These are phyloP conservation scores for Erebia palarica DNA, from an alignment of 2,888 invertebrate genomes.

Conservation along the genomic window DNA sequence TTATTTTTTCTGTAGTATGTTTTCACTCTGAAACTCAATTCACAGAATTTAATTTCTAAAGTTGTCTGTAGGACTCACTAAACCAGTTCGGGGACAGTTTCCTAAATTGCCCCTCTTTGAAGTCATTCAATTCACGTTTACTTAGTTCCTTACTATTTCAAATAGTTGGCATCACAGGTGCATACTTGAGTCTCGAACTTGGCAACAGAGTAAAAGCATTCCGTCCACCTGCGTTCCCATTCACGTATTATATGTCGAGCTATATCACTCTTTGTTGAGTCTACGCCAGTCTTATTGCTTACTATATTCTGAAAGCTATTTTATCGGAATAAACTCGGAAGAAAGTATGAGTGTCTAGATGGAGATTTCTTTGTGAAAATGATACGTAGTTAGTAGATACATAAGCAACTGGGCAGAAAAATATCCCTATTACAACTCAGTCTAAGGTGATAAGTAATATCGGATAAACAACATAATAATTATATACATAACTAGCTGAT, in stretches of 20 bases:
- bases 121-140: slow-evolving; percentile 32
- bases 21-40: background rate
- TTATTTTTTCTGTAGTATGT: too few species aligned
- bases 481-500: background rate
- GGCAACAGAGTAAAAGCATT: slow-evolving; percentile 34
- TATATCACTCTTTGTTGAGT: slow-evolving; percentile 9
- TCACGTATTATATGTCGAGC: slow-evolving; percentile 28
- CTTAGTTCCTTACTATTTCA: slow-evolving; percentile 37
- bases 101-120: slow-evolving; percentile 24
- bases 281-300: background rate
- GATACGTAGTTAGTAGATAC: too few species aligned
- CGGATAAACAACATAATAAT: too few species aligned
- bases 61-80: background rate
- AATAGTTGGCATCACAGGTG: slow-evolving; percentile 39
- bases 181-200: slow-evolving; percentile 36
- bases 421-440: too few species aligned
- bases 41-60: slow-evolving; percentile 6
- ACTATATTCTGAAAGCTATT: background rate
- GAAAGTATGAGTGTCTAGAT: background rate
- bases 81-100: slow-evolving; percentile 22
- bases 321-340: background rate
- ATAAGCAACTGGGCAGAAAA: too few species aligned
- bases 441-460: background rate
- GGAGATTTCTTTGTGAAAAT: too few species aligned
- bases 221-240: slow-evolving; percentile 34